Evolutionary conservation across 2,113 vertebrate species (phyloP).

Genomic region (Hemichromis elongatus): DNA sequence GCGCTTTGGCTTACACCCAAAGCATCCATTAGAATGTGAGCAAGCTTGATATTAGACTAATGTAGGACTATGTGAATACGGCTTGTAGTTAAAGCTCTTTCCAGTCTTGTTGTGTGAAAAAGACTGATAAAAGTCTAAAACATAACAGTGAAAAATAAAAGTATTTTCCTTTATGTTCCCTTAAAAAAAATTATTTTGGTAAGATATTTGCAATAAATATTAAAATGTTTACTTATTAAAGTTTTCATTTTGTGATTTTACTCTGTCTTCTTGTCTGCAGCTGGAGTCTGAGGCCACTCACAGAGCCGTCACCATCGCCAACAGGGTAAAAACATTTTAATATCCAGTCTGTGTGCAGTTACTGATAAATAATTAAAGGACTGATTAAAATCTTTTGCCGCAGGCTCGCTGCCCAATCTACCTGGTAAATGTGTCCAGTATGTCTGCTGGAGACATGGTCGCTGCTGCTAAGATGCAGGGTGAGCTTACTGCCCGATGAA

Average conservation of each 20-base stretch:
- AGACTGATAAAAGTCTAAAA: background rate
- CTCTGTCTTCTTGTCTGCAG: slow-evolving; percentile 60
- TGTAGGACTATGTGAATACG: background rate
- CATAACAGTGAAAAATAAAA: background rate
- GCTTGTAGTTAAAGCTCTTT: background rate
- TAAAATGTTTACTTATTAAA: background rate
- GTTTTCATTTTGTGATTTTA: background rate
- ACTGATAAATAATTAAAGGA: background rate
- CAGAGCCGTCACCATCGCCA: slow-evolving; percentile 90
- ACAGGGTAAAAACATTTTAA: slow-evolving; percentile 79
- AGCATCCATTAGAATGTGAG: background rate
- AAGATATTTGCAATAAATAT: background rate
- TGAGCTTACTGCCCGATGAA: slow-evolving; percentile 34
- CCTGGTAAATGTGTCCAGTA: slow-evolving; percentile 93
- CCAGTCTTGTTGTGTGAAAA: background rate
- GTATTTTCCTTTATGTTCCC: background rate
- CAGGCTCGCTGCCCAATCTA: slow-evolving; percentile 93
- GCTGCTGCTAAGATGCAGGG: slow-evolving; percentile 95
- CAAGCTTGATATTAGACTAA: background rate
- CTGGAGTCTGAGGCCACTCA: slow-evolving; percentile 94
- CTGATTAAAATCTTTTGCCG: background rate
- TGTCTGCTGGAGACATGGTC: slow-evolving; percentile 88
- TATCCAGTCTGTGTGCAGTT: background rate
- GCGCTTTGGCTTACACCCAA: background rate
- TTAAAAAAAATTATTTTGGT: background rate